Conservation (phyloP, 2,797 vertebrate genomes). For the Thaleichthys pacificus region DNA sequence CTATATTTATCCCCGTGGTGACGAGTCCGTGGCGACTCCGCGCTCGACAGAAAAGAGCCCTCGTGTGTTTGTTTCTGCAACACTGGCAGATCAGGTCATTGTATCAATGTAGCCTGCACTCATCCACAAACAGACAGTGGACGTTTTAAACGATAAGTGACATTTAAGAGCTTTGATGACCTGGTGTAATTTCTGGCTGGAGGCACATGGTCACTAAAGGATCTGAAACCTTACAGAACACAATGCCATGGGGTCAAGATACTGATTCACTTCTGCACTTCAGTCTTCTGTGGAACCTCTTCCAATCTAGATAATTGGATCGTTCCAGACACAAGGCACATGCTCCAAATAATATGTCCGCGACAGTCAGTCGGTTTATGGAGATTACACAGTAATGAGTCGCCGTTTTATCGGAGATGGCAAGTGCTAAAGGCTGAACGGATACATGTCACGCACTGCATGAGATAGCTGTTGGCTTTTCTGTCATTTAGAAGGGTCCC, state of each 20-base stretch:
- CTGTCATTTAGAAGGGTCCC: slow-evolving; percentile 9
- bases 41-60: slow-evolving; percentile 12
- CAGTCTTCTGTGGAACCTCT: no score
- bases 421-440: background rate
- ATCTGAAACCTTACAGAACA: no score
- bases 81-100: background rate
- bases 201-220: no score
- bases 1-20: slow-evolving; percentile 66
- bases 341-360: no score
- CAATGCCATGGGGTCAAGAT: no score
- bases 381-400: background rate
- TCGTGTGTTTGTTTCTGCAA: background rate
- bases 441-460: slow-evolving; percentile 41
- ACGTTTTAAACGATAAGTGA: no score
- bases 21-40: slow-evolving; percentile 30
- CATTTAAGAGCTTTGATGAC: no score
- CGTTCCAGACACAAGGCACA: no score
- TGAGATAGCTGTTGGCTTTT: slow-evolving; percentile 38
- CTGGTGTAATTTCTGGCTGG: no score
- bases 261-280: no score
- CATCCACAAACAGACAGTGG: no score
- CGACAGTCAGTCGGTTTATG: background rate
- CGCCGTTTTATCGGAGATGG: background rate
- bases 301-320: no score
- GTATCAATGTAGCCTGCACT: background rate